Percentiles rank a stretch among this genome's conserved stretches.
Evolutionary conservation across 2,888 invertebrate genomes (phyloP).

Genomic region (Trisateles emortualis): DNA sequence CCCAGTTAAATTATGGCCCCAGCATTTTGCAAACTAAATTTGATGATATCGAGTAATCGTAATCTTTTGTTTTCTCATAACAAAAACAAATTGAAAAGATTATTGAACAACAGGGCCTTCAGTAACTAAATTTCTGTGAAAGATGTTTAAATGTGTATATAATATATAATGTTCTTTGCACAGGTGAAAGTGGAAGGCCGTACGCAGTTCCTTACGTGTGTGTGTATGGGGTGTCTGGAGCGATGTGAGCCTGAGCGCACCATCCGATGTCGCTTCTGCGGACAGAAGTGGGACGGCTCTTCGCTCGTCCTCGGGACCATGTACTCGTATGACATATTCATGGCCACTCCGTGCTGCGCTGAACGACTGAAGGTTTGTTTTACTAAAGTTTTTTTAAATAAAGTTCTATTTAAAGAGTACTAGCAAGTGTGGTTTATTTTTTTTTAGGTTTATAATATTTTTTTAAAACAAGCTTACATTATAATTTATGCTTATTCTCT

Average conservation of each 20-base stretch:
- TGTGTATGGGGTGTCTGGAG: conserved; percentile 98
- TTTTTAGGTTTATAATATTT: too few relatives aligned
- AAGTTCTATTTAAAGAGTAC: too few relatives aligned
- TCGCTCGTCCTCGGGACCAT: conserved; percentile 98
- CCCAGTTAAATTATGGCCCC: too few relatives aligned
- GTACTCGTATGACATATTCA: conserved; percentile 99
- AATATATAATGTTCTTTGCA: conserved; percentile 33
- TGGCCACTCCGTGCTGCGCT: conserved; percentile 98
- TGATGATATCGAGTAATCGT: too few relatives aligned
- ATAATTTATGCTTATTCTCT: neutral
- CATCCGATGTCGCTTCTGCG: conserved; percentile 94
- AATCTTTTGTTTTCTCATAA: too few relatives aligned
- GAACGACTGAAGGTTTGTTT: conserved; percentile 94
- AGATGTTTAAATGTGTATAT: neutral
- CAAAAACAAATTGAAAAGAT: too few relatives aligned
- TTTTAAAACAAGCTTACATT: too few relatives aligned
- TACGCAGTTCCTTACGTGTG: conserved; percentile 95
- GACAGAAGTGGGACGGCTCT: conserved; percentile 96
- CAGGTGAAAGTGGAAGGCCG: conserved; percentile 97
- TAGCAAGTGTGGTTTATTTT: too few relatives aligned
- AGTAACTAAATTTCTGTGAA: too few relatives aligned
- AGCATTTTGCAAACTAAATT: too few relatives aligned
- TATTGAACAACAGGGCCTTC: too few relatives aligned
- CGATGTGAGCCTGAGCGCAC: conserved; percentile 91
- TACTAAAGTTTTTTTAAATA: too few relatives aligned